Conservation (phyloP, 2,797 vertebrate genomes). For the Heliangelus exortis region DNA sequence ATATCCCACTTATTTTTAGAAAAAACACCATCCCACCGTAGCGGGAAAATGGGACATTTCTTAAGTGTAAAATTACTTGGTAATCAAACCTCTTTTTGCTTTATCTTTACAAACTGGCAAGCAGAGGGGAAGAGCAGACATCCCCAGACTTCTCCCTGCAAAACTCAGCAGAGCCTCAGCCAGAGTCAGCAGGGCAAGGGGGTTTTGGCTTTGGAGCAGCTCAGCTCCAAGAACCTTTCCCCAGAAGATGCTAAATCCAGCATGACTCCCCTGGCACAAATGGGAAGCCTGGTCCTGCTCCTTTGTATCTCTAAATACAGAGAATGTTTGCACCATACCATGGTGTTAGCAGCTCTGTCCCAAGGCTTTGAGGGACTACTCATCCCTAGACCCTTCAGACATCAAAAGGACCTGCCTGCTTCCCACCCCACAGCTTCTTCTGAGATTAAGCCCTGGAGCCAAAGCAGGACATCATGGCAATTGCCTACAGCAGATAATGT, state of each 20-base stretch:
- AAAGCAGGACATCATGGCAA: neutral
- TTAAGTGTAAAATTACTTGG: neutral
- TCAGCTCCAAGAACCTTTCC: neutral
- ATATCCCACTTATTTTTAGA: neutral
- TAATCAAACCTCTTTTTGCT: neutral
- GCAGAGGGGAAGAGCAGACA: neutral
- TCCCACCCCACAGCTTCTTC: neutral
- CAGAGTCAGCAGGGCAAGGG: neutral
- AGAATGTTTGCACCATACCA: neutral
- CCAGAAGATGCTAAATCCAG: neutral
- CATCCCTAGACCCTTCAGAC: constrained; percentile 46
- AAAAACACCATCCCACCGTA: neutral
- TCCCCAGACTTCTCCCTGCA: neutral
- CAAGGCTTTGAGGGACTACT: neutral
- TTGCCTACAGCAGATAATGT: neutral
- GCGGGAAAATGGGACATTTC: neutral
- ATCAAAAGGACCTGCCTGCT: constrained; percentile 27
- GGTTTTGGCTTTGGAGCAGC: neutral
- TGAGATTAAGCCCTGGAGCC: constrained; percentile 5
- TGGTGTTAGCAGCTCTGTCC: neutral
- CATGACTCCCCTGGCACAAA: fast-evolving
- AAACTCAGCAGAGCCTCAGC: neutral
- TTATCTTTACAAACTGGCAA: neutral
- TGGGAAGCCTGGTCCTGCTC: neutral
- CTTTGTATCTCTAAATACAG: neutral